Evolutionary conservation across 2,888 invertebrate species (phyloP).

Genomic region (Sarcophaga rosellei): DNA sequence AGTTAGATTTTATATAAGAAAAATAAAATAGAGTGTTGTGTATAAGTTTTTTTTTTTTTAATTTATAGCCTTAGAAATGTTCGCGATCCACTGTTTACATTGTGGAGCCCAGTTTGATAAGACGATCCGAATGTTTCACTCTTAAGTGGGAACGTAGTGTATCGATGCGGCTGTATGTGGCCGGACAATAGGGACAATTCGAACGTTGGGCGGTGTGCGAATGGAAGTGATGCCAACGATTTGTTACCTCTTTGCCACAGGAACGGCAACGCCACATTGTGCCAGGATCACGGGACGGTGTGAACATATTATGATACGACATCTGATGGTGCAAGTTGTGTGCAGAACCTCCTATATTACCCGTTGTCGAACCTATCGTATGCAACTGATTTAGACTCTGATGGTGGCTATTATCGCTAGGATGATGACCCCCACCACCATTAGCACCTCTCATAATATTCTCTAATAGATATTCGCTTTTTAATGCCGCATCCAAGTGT

Average conservation of each 20-base stretch:
- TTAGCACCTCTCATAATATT: constrained; percentile 74
- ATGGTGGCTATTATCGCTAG: constrained; percentile 68
- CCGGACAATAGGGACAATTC: constrained; percentile 91
- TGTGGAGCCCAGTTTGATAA: constrained; percentile 79
- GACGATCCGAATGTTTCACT: constrained; percentile 85
- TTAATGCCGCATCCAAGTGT: constrained; percentile 78
- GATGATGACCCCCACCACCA: constrained; percentile 68
- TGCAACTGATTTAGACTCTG: constrained; percentile 74
- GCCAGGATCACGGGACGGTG: constrained; percentile 86
- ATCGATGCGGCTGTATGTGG: constrained; percentile 93
- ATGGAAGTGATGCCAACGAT: constrained; percentile 94
- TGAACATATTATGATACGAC: constrained; percentile 93
- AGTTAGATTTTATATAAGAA: constrained; percentile 10
- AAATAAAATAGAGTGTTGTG: constrained; percentile 6
- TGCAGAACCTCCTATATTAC: constrained; percentile 68
- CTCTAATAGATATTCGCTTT: constrained; percentile 79
- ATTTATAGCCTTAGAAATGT: constrained; percentile 57
- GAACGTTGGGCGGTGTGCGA: constrained; percentile 91
- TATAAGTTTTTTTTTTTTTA: constrained; percentile 23
- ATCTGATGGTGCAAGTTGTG: constrained; percentile 82
- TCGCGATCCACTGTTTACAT: constrained; percentile 73
- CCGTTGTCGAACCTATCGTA: constrained; percentile 71
- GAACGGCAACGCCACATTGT: constrained; percentile 91
- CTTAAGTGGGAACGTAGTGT: constrained; percentile 91
- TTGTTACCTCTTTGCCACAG: constrained; percentile 93